These are phyloP conservation scores for Dendroctonus ponderosae DNA, from an alignment of 1,140 invertebrate species.

Conservation along the genomic window DNA sequence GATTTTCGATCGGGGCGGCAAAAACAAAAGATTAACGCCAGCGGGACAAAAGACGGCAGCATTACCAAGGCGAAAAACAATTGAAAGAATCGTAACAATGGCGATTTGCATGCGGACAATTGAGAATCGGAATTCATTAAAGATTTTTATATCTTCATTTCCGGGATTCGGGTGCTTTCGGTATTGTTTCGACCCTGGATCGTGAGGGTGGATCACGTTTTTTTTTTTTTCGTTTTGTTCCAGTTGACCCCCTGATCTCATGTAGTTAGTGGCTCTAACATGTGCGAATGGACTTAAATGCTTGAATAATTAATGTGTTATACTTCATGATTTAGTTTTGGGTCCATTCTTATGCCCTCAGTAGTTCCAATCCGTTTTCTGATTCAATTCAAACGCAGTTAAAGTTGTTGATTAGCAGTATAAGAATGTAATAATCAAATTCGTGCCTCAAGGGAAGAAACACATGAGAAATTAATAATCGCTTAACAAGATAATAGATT, in stretches of 20 bases:
- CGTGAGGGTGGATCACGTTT: neutral
- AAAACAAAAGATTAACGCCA: slow-evolving; percentile 31
- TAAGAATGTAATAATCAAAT: neutral
- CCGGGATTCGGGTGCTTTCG: slow-evolving; percentile 13
- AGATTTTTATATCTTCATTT: slow-evolving; percentile 34
- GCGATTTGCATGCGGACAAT: slow-evolving; percentile 34
- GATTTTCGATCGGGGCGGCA: slow-evolving; percentile 27
- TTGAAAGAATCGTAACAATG: slow-evolving; percentile 33
- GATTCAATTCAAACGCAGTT: too few species aligned
- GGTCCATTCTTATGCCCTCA: too few species aligned
- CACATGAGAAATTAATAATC: neutral
- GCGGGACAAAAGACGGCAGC: slow-evolving; percentile 26
- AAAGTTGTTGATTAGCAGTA: neutral
- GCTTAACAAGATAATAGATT: slow-evolving; percentile 30
- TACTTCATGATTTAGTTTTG: too few species aligned
- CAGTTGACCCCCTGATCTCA: too few species aligned
- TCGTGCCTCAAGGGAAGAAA: neutral
- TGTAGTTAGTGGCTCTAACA: too few species aligned
- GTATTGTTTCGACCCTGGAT: neutral
- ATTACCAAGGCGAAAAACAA: slow-evolving; percentile 27
- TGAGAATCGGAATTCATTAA: slow-evolving; percentile 30
- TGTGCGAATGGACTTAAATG: too few species aligned
- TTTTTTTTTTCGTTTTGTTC: neutral
- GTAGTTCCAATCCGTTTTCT: too few species aligned
- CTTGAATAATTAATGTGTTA: too few species aligned